Conservation (phyloP, 2,113 vertebrate species). For the Pachycephala philippinensis region DNA sequence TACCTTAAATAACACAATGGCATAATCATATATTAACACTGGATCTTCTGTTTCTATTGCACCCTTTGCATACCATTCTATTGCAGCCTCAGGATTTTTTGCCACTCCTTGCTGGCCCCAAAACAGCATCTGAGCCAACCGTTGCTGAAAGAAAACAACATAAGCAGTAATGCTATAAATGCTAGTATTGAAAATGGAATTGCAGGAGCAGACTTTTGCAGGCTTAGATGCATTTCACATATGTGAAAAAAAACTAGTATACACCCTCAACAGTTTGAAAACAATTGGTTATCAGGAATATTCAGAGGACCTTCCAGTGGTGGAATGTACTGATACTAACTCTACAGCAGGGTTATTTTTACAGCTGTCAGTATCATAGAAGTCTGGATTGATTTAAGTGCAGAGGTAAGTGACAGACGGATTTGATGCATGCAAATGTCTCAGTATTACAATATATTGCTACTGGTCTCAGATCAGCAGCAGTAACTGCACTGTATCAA, state of each 20-base stretch:
- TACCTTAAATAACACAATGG: slow-evolving; percentile 90
- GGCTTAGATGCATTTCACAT: neutral
- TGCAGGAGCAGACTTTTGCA: neutral
- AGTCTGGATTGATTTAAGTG: neutral
- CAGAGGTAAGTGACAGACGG: neutral
- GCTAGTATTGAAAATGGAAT: neutral
- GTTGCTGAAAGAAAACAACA: slow-evolving; percentile 74
- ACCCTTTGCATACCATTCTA: slow-evolving; percentile 85
- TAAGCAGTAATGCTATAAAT: neutral
- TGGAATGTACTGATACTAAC: neutral
- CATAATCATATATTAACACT: slow-evolving; percentile 84
- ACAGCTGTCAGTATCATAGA: neutral
- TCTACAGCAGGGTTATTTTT: neutral
- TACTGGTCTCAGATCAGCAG: neutral
- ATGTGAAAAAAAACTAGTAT: neutral
- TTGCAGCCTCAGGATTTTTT: slow-evolving; percentile 79
- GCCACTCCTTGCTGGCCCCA: slow-evolving; percentile 87
- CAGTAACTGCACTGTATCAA: neutral
- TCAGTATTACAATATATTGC: neutral
- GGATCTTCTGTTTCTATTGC: slow-evolving; percentile 86
- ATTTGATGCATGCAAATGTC: neutral
- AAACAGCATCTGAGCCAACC: slow-evolving; percentile 83
- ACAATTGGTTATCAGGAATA: neutral
- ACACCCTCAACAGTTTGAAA: neutral
- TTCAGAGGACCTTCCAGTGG: neutral